These are phyloP conservation scores for Ploceus nigricollis DNA, from an alignment of 2,113 vertebrate species.

Conservation along the genomic window DNA sequence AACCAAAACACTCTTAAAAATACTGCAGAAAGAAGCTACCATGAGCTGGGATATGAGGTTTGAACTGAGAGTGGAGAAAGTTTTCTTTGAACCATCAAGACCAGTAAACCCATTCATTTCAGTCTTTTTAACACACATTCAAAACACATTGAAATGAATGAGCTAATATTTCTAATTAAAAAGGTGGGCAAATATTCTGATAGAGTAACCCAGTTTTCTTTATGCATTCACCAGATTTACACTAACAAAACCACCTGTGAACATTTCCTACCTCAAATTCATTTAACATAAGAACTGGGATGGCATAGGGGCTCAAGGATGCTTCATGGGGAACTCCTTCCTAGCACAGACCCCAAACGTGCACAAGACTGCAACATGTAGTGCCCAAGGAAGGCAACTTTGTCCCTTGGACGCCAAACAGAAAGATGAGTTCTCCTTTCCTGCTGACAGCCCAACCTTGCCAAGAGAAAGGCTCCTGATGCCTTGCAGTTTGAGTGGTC, in stretches of 20 bases:
- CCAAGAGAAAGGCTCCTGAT: background rate
- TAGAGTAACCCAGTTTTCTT: background rate
- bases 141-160: background rate
- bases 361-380: background rate
- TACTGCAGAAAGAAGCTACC: background rate
- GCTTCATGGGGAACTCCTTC: accelerated
- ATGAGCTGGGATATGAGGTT: background rate
- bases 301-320: background rate
- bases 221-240: background rate
- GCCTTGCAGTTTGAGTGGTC: background rate
- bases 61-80: background rate
- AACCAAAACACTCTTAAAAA: background rate
- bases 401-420: background rate
- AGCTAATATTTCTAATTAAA: background rate
- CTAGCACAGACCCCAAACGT: background rate
- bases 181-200: background rate
- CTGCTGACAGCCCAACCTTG: background rate
- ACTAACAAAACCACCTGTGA: background rate
- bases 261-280: background rate
- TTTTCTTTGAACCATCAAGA: background rate
- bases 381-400: background rate
- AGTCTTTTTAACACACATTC: background rate
- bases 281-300: background rate
- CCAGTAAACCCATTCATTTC: background rate
- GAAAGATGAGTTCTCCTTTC: background rate